These are phyloP conservation scores for Thermophis baileyi DNA, from an alignment of 2,113 vertebrate species.

Conservation along the genomic window DNA sequence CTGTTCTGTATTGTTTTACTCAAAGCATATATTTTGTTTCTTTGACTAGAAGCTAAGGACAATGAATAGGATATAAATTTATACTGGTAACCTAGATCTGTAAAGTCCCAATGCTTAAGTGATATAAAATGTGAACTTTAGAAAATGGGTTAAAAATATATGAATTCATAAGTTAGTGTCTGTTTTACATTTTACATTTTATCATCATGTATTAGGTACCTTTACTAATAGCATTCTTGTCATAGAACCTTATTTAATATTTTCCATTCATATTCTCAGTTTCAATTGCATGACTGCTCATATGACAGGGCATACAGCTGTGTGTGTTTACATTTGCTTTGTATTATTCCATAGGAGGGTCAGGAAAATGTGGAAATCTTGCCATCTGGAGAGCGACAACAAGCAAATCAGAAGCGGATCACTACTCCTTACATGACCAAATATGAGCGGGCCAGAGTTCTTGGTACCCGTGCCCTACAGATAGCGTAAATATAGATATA, in stretches of 20 bases:
- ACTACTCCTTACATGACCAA: conserved; percentile 98
- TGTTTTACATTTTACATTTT: neutral
- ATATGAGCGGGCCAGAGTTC: conserved; percentile 89
- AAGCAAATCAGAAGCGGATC: conserved; percentile 94
- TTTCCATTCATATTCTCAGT: neutral
- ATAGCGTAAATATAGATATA: conserved; percentile 85
- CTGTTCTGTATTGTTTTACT: neutral
- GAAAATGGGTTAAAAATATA: neutral
- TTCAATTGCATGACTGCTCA: neutral
- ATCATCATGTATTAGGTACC: neutral
- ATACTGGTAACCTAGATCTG: neutral
- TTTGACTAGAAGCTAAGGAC: neutral
- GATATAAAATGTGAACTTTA: neutral
- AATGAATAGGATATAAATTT: neutral
- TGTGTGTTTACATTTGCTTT: neutral
- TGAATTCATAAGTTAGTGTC: neutral
- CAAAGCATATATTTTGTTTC: neutral
- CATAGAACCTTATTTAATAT: neutral
- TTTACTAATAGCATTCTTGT: neutral
- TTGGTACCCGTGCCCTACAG: conserved; percentile 93
- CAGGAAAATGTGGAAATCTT: conserved; percentile 94
- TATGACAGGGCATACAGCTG: neutral
- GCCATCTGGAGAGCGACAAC: conserved; percentile 88
- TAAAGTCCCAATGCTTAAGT: neutral
- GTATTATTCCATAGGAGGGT: conserved; percentile 78